These are phyloP conservation scores for Thyatira batis DNA, from an alignment of 2,888 invertebrate species.

Conservation along the genomic window DNA sequence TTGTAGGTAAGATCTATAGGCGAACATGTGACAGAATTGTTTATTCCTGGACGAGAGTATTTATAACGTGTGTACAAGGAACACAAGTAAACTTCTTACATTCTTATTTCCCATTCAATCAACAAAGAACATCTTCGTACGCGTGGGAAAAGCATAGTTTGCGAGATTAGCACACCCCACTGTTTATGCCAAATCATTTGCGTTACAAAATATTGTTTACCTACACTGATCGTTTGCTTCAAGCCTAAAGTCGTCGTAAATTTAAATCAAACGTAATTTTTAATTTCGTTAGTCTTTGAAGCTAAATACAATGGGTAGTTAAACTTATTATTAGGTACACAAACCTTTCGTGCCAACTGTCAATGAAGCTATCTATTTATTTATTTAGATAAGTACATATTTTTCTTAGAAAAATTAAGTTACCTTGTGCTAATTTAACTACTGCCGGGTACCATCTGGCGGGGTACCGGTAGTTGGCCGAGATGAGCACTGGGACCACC, in stretches of 20 bases:
- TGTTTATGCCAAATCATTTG: conserved; percentile 44
- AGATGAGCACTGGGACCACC: conserved; percentile 85
- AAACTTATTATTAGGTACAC: too few species aligned
- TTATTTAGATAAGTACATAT: too few species aligned
- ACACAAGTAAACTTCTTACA: too few species aligned
- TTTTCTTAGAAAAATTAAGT: too few species aligned
- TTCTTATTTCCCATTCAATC: not conserved
- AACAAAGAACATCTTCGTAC: conserved; percentile 17
- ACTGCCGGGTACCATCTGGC: conserved; percentile 84
- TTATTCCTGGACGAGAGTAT: too few species aligned
- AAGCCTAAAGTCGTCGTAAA: conserved; percentile 19
- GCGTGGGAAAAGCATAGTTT: conserved; percentile 56
- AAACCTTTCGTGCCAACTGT: too few species aligned
- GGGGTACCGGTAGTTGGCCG: conserved; percentile 87
- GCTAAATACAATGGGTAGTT: too few species aligned
- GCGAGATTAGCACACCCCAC: conserved; percentile 55
- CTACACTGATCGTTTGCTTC: conserved; percentile 18
- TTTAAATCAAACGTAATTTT: conserved; percentile 3
- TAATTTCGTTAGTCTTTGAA: not conserved
- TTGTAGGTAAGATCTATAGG: not conserved
- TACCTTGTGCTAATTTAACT: conserved; percentile 81
- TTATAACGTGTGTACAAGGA: too few species aligned
- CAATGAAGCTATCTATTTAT: not conserved
- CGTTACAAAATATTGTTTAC: conserved; percentile 7
- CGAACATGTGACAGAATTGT: too few species aligned